Evolutionary conservation across 2,113 vertebrate genomes (phyloP).

Genomic region (Microtus montanus): DNA sequence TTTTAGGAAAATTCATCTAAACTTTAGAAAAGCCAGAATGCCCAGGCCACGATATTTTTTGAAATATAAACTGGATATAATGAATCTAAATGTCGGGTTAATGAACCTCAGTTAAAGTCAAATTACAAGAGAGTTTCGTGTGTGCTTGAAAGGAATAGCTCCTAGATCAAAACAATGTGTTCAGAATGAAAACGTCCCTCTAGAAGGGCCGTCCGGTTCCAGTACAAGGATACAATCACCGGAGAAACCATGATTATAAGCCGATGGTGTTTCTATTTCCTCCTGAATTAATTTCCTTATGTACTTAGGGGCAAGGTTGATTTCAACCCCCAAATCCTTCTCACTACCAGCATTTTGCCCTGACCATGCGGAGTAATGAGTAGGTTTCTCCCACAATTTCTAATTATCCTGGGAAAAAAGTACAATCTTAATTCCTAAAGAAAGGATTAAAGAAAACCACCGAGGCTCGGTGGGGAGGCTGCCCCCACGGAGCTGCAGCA

Average conservation of each 20-base stretch:
- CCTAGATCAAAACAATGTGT: background rate
- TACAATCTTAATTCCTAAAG: background rate
- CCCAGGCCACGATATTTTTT: background rate
- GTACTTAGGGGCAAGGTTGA: background rate
- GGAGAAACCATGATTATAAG: background rate
- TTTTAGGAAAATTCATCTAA: background rate
- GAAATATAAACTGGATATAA: slow-evolving; percentile 13
- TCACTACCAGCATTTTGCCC: background rate
- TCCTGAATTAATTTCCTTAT: slow-evolving; percentile 48
- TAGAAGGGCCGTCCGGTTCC: background rate
- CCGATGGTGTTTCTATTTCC: slow-evolving; percentile 31
- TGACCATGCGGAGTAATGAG: background rate
- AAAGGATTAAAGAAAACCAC: background rate
- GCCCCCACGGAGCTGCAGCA: background rate
- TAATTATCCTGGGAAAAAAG: background rate
- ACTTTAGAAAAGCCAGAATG: slow-evolving; percentile 23
- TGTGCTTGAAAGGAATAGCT: background rate
- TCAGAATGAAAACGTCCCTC: background rate
- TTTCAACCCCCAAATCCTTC: slow-evolving; percentile 44
- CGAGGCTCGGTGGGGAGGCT: background rate
- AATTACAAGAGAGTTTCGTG: background rate
- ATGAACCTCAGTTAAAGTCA: background rate
- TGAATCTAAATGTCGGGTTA: background rate
- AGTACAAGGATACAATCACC: background rate
- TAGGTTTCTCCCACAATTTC: background rate